Base-by-base conservation (phyloP, 2,888 invertebrate genomes). In the Silvanus unidentatus region DNA sequence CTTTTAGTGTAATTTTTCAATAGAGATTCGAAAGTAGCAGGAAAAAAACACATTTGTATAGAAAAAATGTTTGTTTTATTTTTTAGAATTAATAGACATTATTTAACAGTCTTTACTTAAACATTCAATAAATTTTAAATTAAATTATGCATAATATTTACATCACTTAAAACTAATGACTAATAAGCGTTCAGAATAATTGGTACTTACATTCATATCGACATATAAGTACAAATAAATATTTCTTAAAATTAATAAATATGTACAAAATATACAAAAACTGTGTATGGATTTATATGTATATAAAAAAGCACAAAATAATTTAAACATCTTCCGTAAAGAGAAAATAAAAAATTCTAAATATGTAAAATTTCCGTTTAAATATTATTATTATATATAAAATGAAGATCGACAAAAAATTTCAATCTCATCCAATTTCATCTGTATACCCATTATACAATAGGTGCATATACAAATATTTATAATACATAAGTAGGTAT, bases 61-160 rank as follows among this genome's bases (percentile, higher is more conserved):
- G 43, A 52, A 52, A 48, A 39, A 42, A 47, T 45, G 36, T 50
- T 53, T 51, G 47, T 48, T 51, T 47, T 42, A 42, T 40, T 47
- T 32, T 51, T 39, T 49, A 56, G 58, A 60, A 62, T 62, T 55
- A 63, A 58, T 62, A 54, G 63, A 66, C 63, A 62, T 59, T 55
- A 62, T 63, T 57, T 62, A 68, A 70, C 71, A 71, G 71, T 71
- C 71, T 70, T 69, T 50, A 64, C 59, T 64, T 65, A 64, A 62
- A 64, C 59, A 59, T 52, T 53, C 22, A 47, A 55, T 57, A 55
- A 53, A 45, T 52, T 49, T 50, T 54, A 54, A 59, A 57, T 50
- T 54, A 58, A 55, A 22, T 22, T 22, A 22, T 22, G 22, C 8
- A 22, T 22, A 22, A 50, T 62, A 62, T 64, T 51, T 63, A 59